phyloP scores from a whole-genome alignment of 2,797 vertebrate species.

The Lepus oiostolus region DNA sequence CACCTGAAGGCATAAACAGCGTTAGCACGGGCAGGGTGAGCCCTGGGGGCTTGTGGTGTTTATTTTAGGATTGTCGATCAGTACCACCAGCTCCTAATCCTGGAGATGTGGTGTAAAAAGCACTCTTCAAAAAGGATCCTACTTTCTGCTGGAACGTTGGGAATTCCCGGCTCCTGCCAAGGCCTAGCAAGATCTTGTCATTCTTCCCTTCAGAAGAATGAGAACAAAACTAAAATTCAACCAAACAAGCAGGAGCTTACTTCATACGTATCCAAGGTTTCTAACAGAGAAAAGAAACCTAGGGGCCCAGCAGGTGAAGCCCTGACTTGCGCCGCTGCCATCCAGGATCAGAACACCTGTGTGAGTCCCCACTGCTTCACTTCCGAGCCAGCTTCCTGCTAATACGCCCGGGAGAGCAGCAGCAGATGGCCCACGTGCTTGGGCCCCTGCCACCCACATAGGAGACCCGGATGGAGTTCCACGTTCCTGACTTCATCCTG shows the following conservation, averaged over 20 bases:
- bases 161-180: neutral
- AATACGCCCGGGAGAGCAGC: no score
- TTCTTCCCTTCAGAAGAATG: neutral
- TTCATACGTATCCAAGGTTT: neutral
- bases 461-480: no score
- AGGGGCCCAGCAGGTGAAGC: no score
- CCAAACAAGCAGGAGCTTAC: neutral
- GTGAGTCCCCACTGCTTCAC: no score
- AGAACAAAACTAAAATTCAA: neutral
- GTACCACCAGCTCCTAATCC: neutral
- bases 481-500: no score
- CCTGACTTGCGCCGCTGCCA: no score
- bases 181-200: no score
- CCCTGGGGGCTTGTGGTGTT: neutral
- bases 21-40: neutral
- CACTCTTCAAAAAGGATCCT: neutral
- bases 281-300: neutral
- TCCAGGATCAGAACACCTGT: neutral
- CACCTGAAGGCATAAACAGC: no score
- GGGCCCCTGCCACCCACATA: no score
- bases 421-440: no score
- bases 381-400: no score
- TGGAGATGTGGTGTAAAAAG: neutral
- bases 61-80: neutral
- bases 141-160: neutral